Conservation (phyloP, 2,888 invertebrate species). For the Drosophila ustulata region DNA sequence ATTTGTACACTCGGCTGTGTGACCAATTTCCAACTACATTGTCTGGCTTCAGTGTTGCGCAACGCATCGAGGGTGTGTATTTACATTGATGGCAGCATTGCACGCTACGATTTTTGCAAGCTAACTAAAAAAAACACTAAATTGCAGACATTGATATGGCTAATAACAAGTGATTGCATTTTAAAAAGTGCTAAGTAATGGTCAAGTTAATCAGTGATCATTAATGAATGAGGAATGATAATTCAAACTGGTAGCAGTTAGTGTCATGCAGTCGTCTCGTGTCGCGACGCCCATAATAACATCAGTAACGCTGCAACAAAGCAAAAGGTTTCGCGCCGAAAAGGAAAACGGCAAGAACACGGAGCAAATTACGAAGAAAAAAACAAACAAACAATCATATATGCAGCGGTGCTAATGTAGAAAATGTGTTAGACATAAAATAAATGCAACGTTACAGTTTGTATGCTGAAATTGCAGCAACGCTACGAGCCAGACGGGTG, state of each 20-base stretch:
- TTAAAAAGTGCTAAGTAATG: too few species aligned
- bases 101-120: conserved; percentile 2
- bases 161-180: background rate
- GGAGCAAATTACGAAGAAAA: conserved; percentile 33
- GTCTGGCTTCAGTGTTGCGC: conserved; percentile 32
- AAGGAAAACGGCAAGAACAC: conserved; percentile 62
- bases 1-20: background rate
- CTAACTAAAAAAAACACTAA: background rate
- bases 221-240: background rate
- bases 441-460: conserved; percentile 28
- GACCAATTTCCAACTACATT: background rate
- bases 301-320: conserved; percentile 74
- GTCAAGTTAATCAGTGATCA: background rate
- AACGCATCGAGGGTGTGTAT: conserved; percentile 32
- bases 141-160: background rate
- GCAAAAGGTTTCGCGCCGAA: conserved; percentile 78
- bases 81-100: background rate
- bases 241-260: background rate
- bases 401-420: background rate
- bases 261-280: conserved; percentile 61
- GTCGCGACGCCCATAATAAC: conserved; percentile 54
- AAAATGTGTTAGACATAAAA: conserved; percentile 27
- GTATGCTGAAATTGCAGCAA: conserved; percentile 40
- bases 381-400: conserved; percentile 16
- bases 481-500: conserved; percentile 38